Evolutionary conservation across 2,888 invertebrate genomes (phyloP).

Genomic region (Colletes collaris): DNA sequence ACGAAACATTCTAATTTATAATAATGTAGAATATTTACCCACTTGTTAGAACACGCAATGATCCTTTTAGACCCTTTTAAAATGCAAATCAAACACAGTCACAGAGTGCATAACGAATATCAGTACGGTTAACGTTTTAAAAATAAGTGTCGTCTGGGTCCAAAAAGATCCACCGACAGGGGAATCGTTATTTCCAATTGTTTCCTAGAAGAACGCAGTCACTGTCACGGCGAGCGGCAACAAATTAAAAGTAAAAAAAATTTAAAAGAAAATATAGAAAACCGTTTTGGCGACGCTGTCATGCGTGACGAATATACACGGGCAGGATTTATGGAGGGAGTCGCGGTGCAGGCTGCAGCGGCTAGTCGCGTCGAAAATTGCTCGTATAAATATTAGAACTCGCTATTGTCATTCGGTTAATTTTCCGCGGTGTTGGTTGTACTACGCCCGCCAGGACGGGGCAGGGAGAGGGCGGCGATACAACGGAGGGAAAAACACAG

Average conservation of each 20-base stretch:
- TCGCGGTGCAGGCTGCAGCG: slow-evolving; percentile 42
- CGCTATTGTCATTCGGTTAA: slow-evolving; percentile 75
- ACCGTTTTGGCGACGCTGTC: slow-evolving; percentile 49
- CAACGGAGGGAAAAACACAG: slow-evolving; percentile 40
- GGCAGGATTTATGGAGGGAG: slow-evolving; percentile 54
- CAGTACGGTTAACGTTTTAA: too few species aligned
- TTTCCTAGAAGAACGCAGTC: neutral
- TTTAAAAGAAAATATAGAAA: slow-evolving; percentile 7
- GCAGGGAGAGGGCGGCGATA: slow-evolving; percentile 8
- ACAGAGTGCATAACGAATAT: too few species aligned
- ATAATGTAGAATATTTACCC: too few species aligned
- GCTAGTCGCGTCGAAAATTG: slow-evolving; percentile 72
- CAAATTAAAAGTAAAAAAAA: neutral
- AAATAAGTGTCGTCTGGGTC: too few species aligned
- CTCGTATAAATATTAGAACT: slow-evolving; percentile 77
- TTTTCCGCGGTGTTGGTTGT: slow-evolving; percentile 70
- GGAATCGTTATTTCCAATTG: too few species aligned
- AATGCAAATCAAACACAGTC: too few species aligned
- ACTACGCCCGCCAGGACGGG: slow-evolving; percentile 29
- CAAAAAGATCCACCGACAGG: too few species aligned
- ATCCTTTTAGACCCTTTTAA: too few species aligned
- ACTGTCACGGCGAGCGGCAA: neutral
- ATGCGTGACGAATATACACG: slow-evolving; percentile 57
- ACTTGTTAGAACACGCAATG: too few species aligned
- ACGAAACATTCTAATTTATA: too few species aligned